Evolutionary conservation across 2,888 invertebrate species (phyloP), one percentile per base, ranked within the genome.

Genomic region (Caenorhabditis plicata): DNA sequence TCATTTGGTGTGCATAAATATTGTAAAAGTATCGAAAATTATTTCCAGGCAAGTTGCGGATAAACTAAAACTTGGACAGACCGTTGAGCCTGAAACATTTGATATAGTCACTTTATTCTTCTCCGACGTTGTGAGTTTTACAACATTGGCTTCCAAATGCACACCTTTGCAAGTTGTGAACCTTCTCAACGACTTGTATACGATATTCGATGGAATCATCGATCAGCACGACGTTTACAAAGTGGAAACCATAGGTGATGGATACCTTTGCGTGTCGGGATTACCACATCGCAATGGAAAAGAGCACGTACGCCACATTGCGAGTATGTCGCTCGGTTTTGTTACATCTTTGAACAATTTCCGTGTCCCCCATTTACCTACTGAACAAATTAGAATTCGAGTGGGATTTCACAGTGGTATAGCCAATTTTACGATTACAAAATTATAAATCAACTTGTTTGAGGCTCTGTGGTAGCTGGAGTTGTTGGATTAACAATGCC

Each of bases 161-260:
- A 74, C 74, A 3, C 75, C 75, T 0, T 47, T 75, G 3, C 75
- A 75, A 64, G 74, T 78, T 13, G 75, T 78, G 17, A 76, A 69
- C 36, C 64, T 78, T 26, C 63, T 78, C 27, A 78, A 78, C 52
- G 72, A 76, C 29, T 61, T 78, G n/a, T 78, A 78, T 60, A 71
- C 74, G 3, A 57, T 64, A 3, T 70, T 80, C 38, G 80, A 80
- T 52, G 66, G 58, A 11, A 72, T 78, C 23, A 80, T 80, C 31
- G 76, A 67, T 11, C 64, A 71, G 26, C 67, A 73, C 47, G 76
- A 80, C 41, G 76, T 73, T 22, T 80, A 80, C 63, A 80, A 80
- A 65, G 75, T 73, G 33, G 76, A 77, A 47, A 78, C 77, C 2
- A 78, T 78, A 22, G 77, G 75, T 3, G 76, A 77, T 45, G 76